Conservation (phyloP, 1,140 invertebrate species). For the Magallana ariakensis region DNA sequence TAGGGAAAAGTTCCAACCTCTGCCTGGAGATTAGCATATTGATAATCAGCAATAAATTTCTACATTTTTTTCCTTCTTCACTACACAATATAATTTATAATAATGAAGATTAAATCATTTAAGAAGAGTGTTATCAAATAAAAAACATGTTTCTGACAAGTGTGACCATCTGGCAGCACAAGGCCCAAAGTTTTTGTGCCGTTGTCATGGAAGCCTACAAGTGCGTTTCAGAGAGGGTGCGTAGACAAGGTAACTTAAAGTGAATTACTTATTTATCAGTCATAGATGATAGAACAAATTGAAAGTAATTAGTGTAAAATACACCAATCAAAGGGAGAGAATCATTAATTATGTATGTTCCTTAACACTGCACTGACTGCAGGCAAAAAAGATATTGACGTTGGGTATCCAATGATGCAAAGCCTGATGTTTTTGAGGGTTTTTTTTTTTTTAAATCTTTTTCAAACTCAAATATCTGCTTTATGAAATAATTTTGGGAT, state of each 20-base stretch:
- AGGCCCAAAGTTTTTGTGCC: background rate
- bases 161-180: background rate
- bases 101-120: background rate
- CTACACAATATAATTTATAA: background rate
- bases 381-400: background rate
- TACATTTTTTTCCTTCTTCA: background rate
- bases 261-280: background rate
- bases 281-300: background rate
- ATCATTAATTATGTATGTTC: conserved; percentile 9
- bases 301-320: conserved; percentile 2
- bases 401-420: background rate
- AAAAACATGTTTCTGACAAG: background rate
- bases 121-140: conserved; percentile 1
- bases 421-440: no score
- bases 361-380: background rate
- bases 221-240: background rate
- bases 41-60: background rate
- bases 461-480: no score
- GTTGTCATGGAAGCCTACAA: background rate
- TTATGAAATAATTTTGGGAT: no score
- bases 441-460: no score
- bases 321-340: background rate
- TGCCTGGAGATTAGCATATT: no score
- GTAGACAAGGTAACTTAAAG: background rate
- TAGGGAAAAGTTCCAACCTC: no score